These are phyloP conservation scores for Drosophila simulans DNA, from an alignment of 1,140 invertebrate species.

Conservation along the genomic window DNA sequence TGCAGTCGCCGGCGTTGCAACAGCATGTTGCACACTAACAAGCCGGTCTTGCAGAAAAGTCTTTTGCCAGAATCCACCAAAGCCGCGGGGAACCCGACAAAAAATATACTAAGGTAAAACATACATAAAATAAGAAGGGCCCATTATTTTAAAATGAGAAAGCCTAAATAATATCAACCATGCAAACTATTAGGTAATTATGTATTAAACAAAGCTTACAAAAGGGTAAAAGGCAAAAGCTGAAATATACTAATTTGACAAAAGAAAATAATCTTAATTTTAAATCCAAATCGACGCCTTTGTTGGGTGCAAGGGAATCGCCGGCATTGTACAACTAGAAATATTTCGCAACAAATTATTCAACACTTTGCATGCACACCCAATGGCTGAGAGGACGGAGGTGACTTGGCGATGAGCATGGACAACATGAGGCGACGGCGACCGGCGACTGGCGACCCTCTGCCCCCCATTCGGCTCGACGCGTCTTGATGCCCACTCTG, in stretches of 20 bases:
- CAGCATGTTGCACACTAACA: conserved; percentile 77
- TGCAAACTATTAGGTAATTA: too few relatives aligned
- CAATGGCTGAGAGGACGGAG: conserved; percentile 15
- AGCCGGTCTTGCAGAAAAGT: conserved; percentile 38
- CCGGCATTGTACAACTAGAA: conserved; percentile 63
- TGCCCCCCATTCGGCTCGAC: conserved; percentile 22
- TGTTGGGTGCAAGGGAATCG: conserved; percentile 45
- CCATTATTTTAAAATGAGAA: too few relatives aligned
- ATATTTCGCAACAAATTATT: conserved; percentile 82
- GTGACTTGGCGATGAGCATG: conserved; percentile 34
- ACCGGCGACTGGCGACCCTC: conserved; percentile 37
- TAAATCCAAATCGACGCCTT: conserved; percentile 10
- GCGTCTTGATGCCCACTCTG: conserved; percentile 6
- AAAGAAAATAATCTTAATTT: too few relatives aligned
- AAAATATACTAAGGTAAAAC: neutral
- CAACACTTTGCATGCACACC: conserved; percentile 77
- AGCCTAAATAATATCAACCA: too few relatives aligned
- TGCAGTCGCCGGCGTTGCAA: conserved; percentile 39
- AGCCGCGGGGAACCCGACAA: conserved; percentile 40
- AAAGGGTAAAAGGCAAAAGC: too few relatives aligned
- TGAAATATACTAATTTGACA: neutral
- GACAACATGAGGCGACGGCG: conserved; percentile 58
- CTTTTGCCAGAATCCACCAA: conserved; percentile 2
- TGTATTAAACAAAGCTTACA: neutral
- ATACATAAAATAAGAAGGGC: too few relatives aligned